Conservation (phyloP, 2,797 vertebrate species). For the Morus bassanus region DNA sequence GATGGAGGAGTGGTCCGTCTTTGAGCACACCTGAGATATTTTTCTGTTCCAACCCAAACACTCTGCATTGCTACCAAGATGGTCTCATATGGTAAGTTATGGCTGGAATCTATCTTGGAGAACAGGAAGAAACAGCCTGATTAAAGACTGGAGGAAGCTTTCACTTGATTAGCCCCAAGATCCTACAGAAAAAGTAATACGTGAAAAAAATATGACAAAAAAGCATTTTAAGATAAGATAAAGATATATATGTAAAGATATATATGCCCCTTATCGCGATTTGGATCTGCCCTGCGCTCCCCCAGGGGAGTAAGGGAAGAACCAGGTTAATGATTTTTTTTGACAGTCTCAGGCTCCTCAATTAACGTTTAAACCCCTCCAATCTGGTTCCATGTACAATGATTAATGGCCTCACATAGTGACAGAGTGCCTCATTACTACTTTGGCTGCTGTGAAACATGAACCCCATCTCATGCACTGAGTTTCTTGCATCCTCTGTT, state of each 20-base stretch:
- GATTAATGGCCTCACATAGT: not conserved
- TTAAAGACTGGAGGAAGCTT: not conserved
- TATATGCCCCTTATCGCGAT: rapidly evolving
- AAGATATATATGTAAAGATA: not conserved
- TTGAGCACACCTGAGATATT: not conserved
- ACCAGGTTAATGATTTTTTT: not conserved
- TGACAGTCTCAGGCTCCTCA: not conserved
- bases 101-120: not conserved
- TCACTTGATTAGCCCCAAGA: not conserved
- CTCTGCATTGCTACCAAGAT: not conserved
- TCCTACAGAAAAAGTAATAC: not conserved
- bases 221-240: not conserved
- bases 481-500: not conserved
- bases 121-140: not conserved
- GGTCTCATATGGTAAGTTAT: not conserved
- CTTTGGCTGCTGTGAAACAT: not conserved
- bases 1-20: not conserved
- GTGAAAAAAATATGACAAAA: not conserved
- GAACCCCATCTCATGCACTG: not conserved
- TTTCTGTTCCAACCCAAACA: not conserved
- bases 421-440: not conserved
- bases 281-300: not conserved
- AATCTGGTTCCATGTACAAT: not conserved
- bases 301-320: not conserved
- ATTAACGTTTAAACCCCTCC: not conserved